A percentile compares a stretch with the other conserved stretches of the same genome.
These are phyloP conservation scores for Nezara viridula DNA, from an alignment of 2,888 invertebrate species.

Conservation along the genomic window DNA sequence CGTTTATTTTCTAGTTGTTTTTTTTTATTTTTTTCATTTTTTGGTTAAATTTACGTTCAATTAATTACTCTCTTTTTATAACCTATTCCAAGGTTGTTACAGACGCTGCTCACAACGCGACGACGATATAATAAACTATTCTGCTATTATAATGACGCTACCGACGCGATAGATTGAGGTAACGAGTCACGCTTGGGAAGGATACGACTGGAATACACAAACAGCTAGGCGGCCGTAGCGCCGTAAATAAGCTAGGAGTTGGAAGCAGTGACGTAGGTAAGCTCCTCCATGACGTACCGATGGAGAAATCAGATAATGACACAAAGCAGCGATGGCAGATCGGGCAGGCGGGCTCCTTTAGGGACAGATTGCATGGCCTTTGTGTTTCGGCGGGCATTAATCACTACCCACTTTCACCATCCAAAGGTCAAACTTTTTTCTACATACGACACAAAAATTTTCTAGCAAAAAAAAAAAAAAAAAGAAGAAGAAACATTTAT, in stretches of 20 bases:
- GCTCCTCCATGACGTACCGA: neutral
- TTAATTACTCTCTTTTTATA: too few species aligned
- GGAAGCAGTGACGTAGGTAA: neutral
- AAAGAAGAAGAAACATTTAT: too few species aligned
- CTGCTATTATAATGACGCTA: neutral
- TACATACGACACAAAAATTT: neutral
- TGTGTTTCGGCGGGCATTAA: neutral
- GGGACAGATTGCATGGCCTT: neutral
- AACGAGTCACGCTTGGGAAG: neutral
- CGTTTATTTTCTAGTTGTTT: too few species aligned
- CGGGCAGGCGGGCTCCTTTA: neutral
- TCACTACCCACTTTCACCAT: neutral
- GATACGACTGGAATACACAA: neutral
- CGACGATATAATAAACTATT: neutral
- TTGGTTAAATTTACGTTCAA: too few species aligned
- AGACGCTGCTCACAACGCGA: too few species aligned
- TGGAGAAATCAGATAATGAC: slow-evolving; percentile 6
- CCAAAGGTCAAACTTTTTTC: neutral
- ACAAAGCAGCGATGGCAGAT: neutral
- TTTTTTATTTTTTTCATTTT: too few species aligned
- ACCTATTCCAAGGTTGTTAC: too few species aligned
- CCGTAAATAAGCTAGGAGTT: neutral
- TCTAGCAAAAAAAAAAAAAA: neutral
- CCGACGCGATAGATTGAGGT: neutral
- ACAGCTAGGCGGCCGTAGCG: neutral